A percentile compares a stretch with the other conserved stretches of the same genome.
These are phyloP conservation scores for Anoura caudifer DNA, from an alignment of 2,113 vertebrate genomes.

Conservation along the genomic window DNA sequence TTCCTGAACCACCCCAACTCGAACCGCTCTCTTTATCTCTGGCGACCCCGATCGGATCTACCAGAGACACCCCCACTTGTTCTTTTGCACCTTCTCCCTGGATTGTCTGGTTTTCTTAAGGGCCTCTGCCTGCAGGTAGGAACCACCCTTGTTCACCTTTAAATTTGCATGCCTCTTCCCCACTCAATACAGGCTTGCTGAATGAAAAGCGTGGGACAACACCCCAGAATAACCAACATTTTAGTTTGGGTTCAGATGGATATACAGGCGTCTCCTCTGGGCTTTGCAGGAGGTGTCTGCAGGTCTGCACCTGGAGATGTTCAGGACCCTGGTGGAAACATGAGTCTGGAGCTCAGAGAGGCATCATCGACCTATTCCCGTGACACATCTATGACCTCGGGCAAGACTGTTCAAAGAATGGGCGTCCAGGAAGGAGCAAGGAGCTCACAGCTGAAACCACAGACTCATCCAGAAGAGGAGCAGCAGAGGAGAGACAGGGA, in stretches of 20 bases:
- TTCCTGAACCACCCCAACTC: background rate
- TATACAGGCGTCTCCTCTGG: background rate
- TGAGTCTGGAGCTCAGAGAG: background rate
- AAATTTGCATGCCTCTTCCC: background rate
- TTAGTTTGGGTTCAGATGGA: background rate
- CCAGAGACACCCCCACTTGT: too few relatives aligned
- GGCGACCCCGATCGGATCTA: background rate
- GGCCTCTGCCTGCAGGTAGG: background rate
- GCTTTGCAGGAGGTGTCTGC: background rate
- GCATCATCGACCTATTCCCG: too few relatives aligned
- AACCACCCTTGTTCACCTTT: background rate
- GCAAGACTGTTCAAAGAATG: background rate
- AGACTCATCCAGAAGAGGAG: background rate
- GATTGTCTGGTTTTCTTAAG: background rate
- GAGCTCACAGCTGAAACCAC: background rate
- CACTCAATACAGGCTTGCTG: too few relatives aligned
- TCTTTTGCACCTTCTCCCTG: background rate
- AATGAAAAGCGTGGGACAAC: background rate
- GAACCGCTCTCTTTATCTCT: background rate
- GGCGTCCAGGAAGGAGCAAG: background rate
- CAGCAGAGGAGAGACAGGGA: background rate
- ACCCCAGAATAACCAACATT: background rate
- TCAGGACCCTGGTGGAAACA: background rate
- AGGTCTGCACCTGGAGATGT: background rate
- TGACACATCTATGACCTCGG: background rate